Conservation (phyloP, 2,797 vertebrate species). For the Antennarius maculatus region DNA sequence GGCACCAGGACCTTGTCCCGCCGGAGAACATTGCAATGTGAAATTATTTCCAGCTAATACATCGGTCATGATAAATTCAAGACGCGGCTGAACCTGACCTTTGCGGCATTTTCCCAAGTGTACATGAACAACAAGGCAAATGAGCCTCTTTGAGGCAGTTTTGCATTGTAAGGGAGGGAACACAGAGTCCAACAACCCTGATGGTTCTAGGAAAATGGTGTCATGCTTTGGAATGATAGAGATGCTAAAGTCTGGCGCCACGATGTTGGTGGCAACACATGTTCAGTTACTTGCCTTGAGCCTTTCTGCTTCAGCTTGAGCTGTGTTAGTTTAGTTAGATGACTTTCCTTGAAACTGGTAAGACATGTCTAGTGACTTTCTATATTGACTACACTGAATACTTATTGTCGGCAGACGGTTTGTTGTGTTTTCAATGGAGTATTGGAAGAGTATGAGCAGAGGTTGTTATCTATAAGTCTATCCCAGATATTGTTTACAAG, state of each 20-base stretch:
- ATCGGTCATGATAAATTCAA: background rate
- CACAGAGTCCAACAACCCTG: background rate
- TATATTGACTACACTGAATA: slow-evolving; percentile 20
- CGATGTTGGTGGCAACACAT: slow-evolving; percentile 20
- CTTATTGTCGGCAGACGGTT: slow-evolving; percentile 34
- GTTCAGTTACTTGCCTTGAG: slow-evolving; percentile 21
- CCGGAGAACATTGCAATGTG: background rate
- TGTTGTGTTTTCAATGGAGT: slow-evolving; percentile 1
- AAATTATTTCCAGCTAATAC: slow-evolving; percentile 14
- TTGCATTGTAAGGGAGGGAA: slow-evolving; percentile 6
- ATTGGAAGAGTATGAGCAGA: background rate
- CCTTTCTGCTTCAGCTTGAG: background rate
- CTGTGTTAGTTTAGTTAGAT: background rate
- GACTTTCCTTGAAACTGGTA: slow-evolving; percentile 36
- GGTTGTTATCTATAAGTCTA: background rate
- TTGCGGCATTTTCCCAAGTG: slow-evolving; percentile 25
- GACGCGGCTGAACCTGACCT: slow-evolving; percentile 11
- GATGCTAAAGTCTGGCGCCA: slow-evolving; percentile 27
- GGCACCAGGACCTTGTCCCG: slow-evolving; percentile 2
- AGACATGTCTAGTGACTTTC: slow-evolving; percentile 63
- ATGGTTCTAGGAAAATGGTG: slow-evolving; percentile 20
- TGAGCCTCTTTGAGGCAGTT: background rate
- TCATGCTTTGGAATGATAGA: slow-evolving; percentile 41
- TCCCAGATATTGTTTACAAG: background rate
- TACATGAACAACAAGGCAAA: slow-evolving; percentile 28